Evolutionary conservation across 2,888 invertebrate genomes (phyloP).

Genomic region (Blastobasis lacticolella): DNA sequence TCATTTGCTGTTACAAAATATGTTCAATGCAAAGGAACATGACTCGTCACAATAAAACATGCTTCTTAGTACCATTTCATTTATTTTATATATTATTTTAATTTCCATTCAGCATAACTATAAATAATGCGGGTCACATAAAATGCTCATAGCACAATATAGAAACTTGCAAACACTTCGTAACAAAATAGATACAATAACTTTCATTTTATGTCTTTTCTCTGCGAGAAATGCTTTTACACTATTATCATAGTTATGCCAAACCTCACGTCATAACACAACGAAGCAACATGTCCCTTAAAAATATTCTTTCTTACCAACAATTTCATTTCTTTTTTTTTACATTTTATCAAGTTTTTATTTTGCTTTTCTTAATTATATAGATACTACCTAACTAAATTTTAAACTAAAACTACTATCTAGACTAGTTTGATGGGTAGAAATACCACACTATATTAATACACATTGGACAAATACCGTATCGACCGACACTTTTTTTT

Average conservation of each 20-base stretch:
- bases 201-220: constrained; percentile 62
- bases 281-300: constrained; percentile 75
- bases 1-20: constrained; percentile 75
- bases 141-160: constrained; percentile 75
- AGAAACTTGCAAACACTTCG: constrained; percentile 75
- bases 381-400: constrained; percentile 73
- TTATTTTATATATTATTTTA: constrained; percentile 71
- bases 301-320: constrained; percentile 78
- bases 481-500: constrained; percentile 65
- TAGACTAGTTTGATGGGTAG: constrained; percentile 74
- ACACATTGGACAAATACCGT: constrained; percentile 74
- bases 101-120: constrained; percentile 74
- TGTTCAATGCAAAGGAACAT: constrained; percentile 76
- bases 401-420: constrained; percentile 73
- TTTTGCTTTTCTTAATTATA: constrained; percentile 76
- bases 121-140: constrained; percentile 73
- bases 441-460: constrained; percentile 71
- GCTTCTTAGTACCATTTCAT: constrained; percentile 74
- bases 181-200: constrained; percentile 75
- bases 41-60: constrained; percentile 74
- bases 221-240: constrained; percentile 65
- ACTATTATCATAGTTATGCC: constrained; percentile 73
- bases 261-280: constrained; percentile 70
- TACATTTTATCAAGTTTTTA: constrained; percentile 72
- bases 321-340: constrained; percentile 76